Base-by-base conservation (phyloP, 2,113 vertebrate species). In the Balaeniceps rex region DNA sequence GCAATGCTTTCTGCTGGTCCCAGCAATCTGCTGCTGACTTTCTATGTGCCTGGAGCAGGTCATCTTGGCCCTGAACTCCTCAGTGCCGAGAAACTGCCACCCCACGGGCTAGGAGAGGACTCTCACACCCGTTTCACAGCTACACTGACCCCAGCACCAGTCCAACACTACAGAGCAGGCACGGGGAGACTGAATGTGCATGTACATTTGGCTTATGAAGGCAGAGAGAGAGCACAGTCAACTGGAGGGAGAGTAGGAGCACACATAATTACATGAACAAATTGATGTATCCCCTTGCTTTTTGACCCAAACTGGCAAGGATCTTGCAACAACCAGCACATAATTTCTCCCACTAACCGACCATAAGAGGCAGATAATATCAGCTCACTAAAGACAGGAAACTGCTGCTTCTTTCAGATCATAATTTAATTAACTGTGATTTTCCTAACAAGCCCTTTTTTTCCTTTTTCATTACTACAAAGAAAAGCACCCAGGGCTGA, bases 401-500 rank as follows among this genome's bases (percentile, higher is more conserved):
- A 76, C 12, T 49, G 55, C 51, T 68, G 33, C 42, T 61, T 63
- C 34, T 91, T 94, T 91, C 77, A 40, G 70, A 36, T 66, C 25
- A 28, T 51, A 63, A 85, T 87, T 95, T 63, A 89, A 95, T 90
- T 95, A 93, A 93, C 51, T 69, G 34, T 19, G 51, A 86, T 78
- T 86, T 95, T 88, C 63, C 5, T 26, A 72, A 77, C 33, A 55
- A 80, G 42, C 25, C 31, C 7, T 49, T 47, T 77, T 79, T 51
- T 78, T 47, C 2, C 2, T 57, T 75, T 71, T 58, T 72, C 23
- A 21, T 72, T 93, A 8, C 17, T 49, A 24, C 11, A 61, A 64
- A 75, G 65, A 34, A 82, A 49, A 38, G 40, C 57, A 78, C 46
- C 11, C 23, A 33, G 55, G 60, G 51, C 22, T 83, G 40, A 85